phyloP scores from a whole-genome alignment of 1,140 invertebrate species.

The Amphibalanus amphitrite region DNA sequence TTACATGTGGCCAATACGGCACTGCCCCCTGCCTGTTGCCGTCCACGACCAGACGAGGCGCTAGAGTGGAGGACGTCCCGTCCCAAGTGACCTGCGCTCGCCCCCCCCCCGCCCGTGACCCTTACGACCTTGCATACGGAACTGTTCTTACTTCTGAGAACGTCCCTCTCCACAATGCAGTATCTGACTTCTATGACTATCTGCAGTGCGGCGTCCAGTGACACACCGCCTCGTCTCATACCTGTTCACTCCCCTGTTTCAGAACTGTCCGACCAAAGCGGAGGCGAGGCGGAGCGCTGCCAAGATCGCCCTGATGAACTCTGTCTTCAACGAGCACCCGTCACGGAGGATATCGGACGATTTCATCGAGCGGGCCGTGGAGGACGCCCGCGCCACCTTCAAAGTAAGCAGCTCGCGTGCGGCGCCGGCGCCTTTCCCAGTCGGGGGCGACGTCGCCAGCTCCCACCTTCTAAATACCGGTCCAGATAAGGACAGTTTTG shows the following conservation, averaged over 20 bases:
- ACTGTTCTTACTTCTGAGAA: too few relatives aligned
- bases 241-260: constrained; percentile 13
- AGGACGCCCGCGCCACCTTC: constrained; percentile 55
- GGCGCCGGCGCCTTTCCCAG: too few relatives aligned
- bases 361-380: constrained; percentile 82
- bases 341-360: constrained; percentile 80
- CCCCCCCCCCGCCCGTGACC: too few relatives aligned
- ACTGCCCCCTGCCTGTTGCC: neutral
- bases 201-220: too few relatives aligned
- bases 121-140: too few relatives aligned
- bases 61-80: neutral
- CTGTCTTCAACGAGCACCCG: constrained; percentile 90
- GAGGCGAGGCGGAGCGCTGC: constrained; percentile 82
- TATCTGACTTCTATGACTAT: too few relatives aligned
- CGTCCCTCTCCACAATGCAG: too few relatives aligned
- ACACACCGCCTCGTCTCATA: too few relatives aligned
- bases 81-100: too few relatives aligned
- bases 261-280: constrained; percentile 87
- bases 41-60: neutral
- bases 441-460: too few relatives aligned
- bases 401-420: constrained; percentile 22
- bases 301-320: constrained; percentile 93
- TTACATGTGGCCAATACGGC: neutral
- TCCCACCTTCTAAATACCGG: too few relatives aligned
- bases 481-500: too few relatives aligned